Evolutionary conservation across 2,888 invertebrate genomes (phyloP).

Genomic region (Aromia moschata): DNA sequence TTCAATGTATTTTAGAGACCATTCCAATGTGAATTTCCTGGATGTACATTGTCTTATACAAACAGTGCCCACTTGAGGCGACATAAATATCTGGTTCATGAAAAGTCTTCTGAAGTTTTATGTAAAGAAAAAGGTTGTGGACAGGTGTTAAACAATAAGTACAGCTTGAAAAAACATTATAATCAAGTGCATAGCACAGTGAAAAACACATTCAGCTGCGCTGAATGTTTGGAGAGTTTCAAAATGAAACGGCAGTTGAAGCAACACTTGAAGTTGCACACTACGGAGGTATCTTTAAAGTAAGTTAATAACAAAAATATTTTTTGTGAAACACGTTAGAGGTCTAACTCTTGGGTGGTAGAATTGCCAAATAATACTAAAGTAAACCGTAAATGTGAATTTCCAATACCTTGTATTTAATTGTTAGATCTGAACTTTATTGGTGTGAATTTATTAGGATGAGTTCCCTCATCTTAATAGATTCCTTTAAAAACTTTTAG

Average conservation of each 20-base stretch:
- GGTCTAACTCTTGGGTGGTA: too few species aligned
- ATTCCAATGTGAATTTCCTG: conserved; percentile 44
- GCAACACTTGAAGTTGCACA: conserved; percentile 45
- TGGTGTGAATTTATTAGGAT: too few species aligned
- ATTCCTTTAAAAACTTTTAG: too few species aligned
- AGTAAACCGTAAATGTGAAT: too few species aligned
- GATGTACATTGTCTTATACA: conserved; percentile 49
- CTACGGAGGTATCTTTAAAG: conserved; percentile 43
- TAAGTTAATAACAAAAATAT: too few species aligned
- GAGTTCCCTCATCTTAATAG: too few species aligned
- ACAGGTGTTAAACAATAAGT: conserved; percentile 48
- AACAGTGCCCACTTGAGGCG: conserved; percentile 50
- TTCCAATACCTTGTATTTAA: too few species aligned
- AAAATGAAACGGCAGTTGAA: conserved; percentile 48
- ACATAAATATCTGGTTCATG: conserved; percentile 46
- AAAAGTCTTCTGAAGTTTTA: conserved; percentile 31
- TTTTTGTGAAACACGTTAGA: too few species aligned
- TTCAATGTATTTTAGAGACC: conserved; percentile 44
- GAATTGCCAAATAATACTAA: too few species aligned
- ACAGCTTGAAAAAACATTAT: conserved; percentile 50
- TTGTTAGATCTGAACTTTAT: too few species aligned
- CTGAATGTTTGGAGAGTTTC: conserved; percentile 48
- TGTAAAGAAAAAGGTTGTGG: conserved; percentile 47
- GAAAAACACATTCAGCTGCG: conserved; percentile 44
- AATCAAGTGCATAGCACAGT: conserved; percentile 41